phyloP scores from a whole-genome alignment of 2,113 vertebrate genomes.

The Odocoileus virginianus region DNA sequence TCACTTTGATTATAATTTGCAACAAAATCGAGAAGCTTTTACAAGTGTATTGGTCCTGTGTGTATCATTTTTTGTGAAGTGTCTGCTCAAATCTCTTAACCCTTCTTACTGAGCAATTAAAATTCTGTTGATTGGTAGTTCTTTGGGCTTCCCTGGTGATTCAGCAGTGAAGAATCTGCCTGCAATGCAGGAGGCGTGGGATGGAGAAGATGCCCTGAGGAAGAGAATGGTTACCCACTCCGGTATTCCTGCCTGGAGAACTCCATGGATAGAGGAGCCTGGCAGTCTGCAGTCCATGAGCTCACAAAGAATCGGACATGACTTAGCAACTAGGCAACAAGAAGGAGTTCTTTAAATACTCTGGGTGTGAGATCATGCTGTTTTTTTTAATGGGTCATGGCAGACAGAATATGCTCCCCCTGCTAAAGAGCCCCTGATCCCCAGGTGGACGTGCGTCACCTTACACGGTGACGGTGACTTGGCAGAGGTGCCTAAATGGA shows the following conservation, averaged over 20 bases:
- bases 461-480: not conserved
- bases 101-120: not conserved
- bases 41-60: not conserved
- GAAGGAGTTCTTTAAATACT: not conserved
- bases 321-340: not conserved
- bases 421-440: not conserved
- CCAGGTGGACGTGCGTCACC: no score
- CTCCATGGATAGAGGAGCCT: not conserved
- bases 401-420: not conserved
- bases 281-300: not conserved
- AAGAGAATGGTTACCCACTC: not conserved
- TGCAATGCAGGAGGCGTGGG: rapidly evolving
- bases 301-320: rapidly evolving
- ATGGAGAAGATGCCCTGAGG: not conserved
- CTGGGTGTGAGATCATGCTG: rapidly evolving
- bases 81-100: not conserved
- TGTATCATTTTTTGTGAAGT: not conserved
- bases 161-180: not conserved
- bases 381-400: not conserved
- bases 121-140: not conserved
- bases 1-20: not conserved
- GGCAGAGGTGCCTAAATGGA: rapidly evolving
- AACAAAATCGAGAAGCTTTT: rapidly evolving
- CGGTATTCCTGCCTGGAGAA: not conserved
- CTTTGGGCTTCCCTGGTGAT: not conserved